Evolutionary conservation across 2,888 invertebrate genomes (phyloP).

Genomic region (Panzeria rudis): DNA sequence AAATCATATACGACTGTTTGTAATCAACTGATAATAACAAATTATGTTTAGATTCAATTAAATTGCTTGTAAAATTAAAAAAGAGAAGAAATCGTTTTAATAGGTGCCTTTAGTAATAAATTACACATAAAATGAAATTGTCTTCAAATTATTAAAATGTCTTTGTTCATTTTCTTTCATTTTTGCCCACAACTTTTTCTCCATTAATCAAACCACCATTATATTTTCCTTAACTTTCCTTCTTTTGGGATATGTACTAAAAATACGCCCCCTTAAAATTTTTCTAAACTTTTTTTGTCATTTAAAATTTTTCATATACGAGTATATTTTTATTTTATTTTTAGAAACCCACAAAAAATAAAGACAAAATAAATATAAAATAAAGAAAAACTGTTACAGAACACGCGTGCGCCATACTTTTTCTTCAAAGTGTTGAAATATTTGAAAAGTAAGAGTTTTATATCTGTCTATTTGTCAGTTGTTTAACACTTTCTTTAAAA

Average conservation of each 20-base stretch:
- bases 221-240: slow-evolving; percentile 11
- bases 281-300: slow-evolving; percentile 39
- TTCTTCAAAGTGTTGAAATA: slow-evolving; percentile 56
- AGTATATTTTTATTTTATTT: slow-evolving; percentile 59
- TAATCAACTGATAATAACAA: no score
- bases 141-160: background rate
- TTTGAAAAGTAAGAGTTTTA: slow-evolving; percentile 64
- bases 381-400: slow-evolving; percentile 62
- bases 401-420: slow-evolving; percentile 73
- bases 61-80: background rate
- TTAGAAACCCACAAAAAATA: slow-evolving; percentile 38
- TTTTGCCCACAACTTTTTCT: background rate
- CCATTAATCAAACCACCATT: slow-evolving; percentile 52
- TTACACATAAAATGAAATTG: background rate
- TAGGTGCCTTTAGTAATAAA: background rate
- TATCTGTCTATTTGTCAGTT: slow-evolving; percentile 46
- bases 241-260: slow-evolving; percentile 22
- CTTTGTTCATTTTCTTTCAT: slow-evolving; percentile 22
- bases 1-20: no score
- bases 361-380: slow-evolving; percentile 53
- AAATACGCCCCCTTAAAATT: slow-evolving; percentile 59
- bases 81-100: background rate
- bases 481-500: slow-evolving; percentile 66
- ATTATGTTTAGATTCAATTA: background rate
- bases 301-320: slow-evolving; percentile 39